Percentiles rank a stretch among this genome's conserved stretches.
Conservation (phyloP, 2,797 vertebrate genomes). For the Cyprinella venusta region DNA sequence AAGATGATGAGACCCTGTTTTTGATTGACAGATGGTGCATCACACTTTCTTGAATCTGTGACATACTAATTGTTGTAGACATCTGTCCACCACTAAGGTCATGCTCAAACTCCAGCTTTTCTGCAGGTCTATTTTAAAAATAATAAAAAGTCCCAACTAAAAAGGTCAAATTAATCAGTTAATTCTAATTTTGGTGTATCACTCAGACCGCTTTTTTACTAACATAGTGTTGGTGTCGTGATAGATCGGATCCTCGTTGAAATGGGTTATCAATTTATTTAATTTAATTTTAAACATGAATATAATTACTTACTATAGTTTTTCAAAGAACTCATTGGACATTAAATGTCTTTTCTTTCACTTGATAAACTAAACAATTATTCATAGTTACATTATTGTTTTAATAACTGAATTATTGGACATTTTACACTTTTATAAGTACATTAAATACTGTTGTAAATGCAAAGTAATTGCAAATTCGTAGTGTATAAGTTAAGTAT, state of each 20-base stretch:
- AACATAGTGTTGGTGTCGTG: background rate
- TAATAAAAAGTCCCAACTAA: background rate
- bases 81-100: background rate
- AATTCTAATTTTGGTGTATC: background rate
- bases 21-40: constrained; percentile 26
- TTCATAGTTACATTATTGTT: background rate
- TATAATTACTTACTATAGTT: background rate
- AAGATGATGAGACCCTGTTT: background rate
- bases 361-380: background rate
- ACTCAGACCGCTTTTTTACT: background rate
- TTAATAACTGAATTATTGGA: background rate
- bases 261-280: background rate
- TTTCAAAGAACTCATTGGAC: too few relatives aligned
- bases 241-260: background rate
- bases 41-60: background rate
- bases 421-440: background rate
- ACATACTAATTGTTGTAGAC: constrained; percentile 24
- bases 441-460: too few relatives aligned
- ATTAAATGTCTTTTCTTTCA: background rate
- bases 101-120: background rate
- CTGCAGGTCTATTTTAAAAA: background rate
- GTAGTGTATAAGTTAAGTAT: background rate
- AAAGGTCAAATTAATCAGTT: background rate
- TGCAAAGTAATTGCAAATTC: too few relatives aligned
- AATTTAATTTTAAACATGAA: background rate